Evolutionary conservation across 2,888 invertebrate genomes (phyloP).

Genomic region (Sympetrum striolatum): DNA sequence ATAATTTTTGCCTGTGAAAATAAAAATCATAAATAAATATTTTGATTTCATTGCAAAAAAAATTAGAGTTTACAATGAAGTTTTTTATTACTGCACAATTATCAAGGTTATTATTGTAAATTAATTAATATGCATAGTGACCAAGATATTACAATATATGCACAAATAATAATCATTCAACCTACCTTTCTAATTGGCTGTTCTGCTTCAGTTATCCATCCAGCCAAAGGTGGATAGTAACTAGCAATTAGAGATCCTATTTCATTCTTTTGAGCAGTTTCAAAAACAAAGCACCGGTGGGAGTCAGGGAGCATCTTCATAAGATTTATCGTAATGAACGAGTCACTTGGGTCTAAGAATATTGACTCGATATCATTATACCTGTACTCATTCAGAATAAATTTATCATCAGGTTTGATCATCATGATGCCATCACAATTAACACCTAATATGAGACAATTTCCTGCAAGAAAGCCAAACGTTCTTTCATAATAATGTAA

Average conservation of each 20-base stretch:
- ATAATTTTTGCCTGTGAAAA: conserved; percentile 66
- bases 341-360: conserved; percentile 89
- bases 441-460: conserved; percentile 76
- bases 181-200: conserved; percentile 68
- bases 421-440: conserved; percentile 90
- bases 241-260: conserved; percentile 92
- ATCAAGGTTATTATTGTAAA: neutral
- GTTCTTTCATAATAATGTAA: no score
- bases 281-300: conserved; percentile 89
- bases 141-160: conserved; percentile 11
- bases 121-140: neutral
- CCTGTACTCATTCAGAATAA: conserved; percentile 87
- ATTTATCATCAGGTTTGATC: conserved; percentile 90
- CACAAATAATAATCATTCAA: neutral
- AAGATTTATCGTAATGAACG: conserved; percentile 88
- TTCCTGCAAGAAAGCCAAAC: conserved; percentile 55
- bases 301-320: conserved; percentile 73
- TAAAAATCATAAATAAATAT: conserved; percentile 6
- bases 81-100: neutral
- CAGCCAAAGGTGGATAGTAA: conserved; percentile 85
- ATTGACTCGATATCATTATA: conserved; percentile 91
- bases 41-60: neutral
- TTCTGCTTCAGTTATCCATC: conserved; percentile 80
- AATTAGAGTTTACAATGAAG: neutral
- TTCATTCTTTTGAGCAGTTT: conserved; percentile 87